Base-by-base conservation (phyloP, 2,797 vertebrate genomes). In the Xenopus petersii region DNA sequence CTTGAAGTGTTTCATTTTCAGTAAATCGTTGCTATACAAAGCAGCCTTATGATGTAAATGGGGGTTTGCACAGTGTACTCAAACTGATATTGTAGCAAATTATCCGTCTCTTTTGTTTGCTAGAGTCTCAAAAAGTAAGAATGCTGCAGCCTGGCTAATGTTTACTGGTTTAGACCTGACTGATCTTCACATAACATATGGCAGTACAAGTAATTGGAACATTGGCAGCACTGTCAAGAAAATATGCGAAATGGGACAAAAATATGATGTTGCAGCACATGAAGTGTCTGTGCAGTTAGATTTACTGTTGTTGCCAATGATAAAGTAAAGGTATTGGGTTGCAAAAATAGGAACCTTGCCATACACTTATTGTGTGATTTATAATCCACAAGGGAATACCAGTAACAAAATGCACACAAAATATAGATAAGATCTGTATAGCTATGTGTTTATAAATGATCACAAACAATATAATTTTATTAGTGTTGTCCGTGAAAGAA, bases 181-280 rank as follows among this genome's bases (percentile, higher is more conserved):
- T 90, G 89, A 93, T 89, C 89, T 89, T 91, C 89, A 83, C 87
- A 95, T 96, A 95, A 97, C 89, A 86, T 93, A 97, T 94, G 90
- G 93, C 82, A 81, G 89, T 89, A 89, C 90, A 89, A 90, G 93
- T 96, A 95, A 97, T 95, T 96, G 95, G 93, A 95, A 96, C 96
- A 97, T 96, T 96, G 95, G 92, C 94, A 94, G 92, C 86, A 88
- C 92, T 94, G 94, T 95, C 94, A 93, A 89, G 88, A 91, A 94
- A 93, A 92, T 92, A 91, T 95, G 91, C 91, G 94, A 88, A 91
- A 95, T 93, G 91, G 91, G 86, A 91, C 87, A 81, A 86, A 90
- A 90, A 89, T 89, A 88, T 67, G 83, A 88, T 87, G 85, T 73
- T 80, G 84, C 82, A 85, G 89, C 90, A 92, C 91, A 94, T 88